phyloP scores from a whole-genome alignment of 1,140 invertebrate genomes.

The Prorops nasuta region DNA sequence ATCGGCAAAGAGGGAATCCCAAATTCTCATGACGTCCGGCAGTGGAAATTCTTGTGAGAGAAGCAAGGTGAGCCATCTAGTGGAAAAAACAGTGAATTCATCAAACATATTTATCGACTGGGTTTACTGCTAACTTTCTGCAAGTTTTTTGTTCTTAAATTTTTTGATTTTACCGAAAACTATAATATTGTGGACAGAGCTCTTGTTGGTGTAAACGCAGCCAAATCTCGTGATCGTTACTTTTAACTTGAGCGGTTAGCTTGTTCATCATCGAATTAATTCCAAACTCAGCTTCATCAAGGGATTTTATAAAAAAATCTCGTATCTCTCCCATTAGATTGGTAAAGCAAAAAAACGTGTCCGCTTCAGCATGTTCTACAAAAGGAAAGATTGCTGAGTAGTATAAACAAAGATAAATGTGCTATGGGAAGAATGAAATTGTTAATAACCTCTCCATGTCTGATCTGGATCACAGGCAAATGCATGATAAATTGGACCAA shows the following conservation, averaged over 20 bases:
- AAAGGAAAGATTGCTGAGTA: conserved; percentile 34
- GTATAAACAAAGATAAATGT: too few species aligned
- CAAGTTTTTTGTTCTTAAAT: background rate
- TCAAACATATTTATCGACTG: background rate
- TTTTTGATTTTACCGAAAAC: conserved; percentile 69
- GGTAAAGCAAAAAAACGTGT: conserved; percentile 97
- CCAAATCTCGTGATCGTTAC: conserved; percentile 77
- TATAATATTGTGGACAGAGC: conserved; percentile 92
- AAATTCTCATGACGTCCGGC: conserved; percentile 92
- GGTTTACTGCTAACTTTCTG: background rate
- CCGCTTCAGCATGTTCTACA: conserved; percentile 91
- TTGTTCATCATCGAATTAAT: conserved; percentile 84
- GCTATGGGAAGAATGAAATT: too few species aligned
- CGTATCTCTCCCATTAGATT: conserved; percentile 95
- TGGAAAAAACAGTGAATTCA: conserved; percentile 6
- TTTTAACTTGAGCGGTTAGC: conserved; percentile 73
- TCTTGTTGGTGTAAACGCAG: conserved; percentile 76
- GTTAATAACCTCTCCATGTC: conserved; percentile 80
- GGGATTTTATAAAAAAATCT: conserved; percentile 94
- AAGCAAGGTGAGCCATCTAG: conserved; percentile 92
- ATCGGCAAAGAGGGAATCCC: conserved; percentile 94
- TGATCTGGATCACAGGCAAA: conserved; percentile 87
- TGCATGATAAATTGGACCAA: conserved; percentile 97
- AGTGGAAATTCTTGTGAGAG: conserved; percentile 96
- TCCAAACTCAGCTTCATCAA: conserved; percentile 89